These are phyloP conservation scores for Alsophila aescularia DNA, from an alignment of 2,888 invertebrate genomes.

Conservation along the genomic window DNA sequence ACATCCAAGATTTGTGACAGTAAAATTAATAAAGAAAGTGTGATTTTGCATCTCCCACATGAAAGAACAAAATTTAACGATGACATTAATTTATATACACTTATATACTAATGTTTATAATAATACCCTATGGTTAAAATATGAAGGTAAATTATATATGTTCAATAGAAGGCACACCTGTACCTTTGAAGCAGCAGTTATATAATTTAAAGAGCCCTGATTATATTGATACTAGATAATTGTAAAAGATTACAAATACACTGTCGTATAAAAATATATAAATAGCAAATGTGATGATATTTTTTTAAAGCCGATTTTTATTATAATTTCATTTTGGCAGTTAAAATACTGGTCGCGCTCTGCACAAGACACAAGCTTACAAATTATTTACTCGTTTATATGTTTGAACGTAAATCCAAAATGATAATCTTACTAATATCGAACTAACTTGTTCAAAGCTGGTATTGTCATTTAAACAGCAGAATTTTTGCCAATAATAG, in stretches of 20 bases:
- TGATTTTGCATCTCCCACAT: not conserved
- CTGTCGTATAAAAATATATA: constrained; percentile 49
- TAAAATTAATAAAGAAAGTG: not conserved
- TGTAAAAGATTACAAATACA: constrained; percentile 25
- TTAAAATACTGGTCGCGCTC: constrained; percentile 76
- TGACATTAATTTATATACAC: constrained; percentile 31
- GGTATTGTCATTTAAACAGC: constrained; percentile 87
- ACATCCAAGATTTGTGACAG: constrained; percentile 8
- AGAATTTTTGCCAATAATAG: constrained; percentile 95
- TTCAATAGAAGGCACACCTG: constrained; percentile 75
- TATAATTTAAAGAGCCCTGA: not conserved
- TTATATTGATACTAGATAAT: constrained; percentile 15
- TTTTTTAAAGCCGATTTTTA: constrained; percentile 61
- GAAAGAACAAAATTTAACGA: constrained; percentile 16
- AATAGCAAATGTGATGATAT: constrained; percentile 46
- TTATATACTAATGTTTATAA: constrained; percentile 69
- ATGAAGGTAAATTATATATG: constrained; percentile 9
- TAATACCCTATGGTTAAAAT: constrained; percentile 68
- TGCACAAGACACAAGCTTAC: constrained; percentile 76
- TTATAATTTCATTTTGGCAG: constrained; percentile 74
- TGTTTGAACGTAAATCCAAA: constrained; percentile 7
- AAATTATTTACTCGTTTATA: constrained; percentile 26
- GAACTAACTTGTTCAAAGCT: no score
- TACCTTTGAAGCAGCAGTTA: constrained; percentile 67
- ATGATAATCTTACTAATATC: constrained; percentile 3